Evolutionary conservation across 2,113 vertebrate genomes (phyloP).

Genomic region (Myrmophylax atrothorax): DNA sequence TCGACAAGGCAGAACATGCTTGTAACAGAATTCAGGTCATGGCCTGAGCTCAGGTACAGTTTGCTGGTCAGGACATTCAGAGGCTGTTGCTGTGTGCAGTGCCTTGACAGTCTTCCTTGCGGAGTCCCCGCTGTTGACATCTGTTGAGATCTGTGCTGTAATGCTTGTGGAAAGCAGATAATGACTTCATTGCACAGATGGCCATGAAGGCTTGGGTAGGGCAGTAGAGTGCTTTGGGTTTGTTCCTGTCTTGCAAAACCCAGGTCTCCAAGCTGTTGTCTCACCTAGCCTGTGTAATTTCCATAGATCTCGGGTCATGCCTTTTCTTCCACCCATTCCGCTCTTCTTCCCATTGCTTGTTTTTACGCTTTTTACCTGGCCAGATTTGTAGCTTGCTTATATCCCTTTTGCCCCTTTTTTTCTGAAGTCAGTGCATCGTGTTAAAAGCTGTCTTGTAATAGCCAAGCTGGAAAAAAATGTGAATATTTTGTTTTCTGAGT

Average conservation of each 20-base stretch:
- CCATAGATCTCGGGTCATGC: neutral
- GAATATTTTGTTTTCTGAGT: neutral
- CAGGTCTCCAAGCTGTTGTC: neutral
- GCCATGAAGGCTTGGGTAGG: neutral
- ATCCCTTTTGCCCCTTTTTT: neutral
- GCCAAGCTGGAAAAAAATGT: neutral
- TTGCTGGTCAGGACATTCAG: neutral
- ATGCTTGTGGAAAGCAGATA: neutral
- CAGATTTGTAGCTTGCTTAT: neutral
- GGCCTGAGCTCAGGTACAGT: neutral
- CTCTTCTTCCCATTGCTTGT: neutral
- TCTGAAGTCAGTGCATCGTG: neutral
- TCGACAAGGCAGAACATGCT: neutral
- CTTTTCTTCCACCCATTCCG: neutral
- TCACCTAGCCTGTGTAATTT: neutral
- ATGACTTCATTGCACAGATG: neutral
- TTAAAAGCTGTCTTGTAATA: neutral
- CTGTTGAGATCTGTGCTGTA: neutral
- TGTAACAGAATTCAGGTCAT: neutral
- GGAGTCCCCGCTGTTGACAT: neutral
- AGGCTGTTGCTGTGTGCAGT: neutral
- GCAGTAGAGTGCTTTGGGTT: neutral
- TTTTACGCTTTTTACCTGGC: neutral
- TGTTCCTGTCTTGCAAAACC: neutral
- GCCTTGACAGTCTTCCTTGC: neutral